Conservation (phyloP, 2,113 vertebrate genomes). For the Proterorhinus semilunaris region DNA sequence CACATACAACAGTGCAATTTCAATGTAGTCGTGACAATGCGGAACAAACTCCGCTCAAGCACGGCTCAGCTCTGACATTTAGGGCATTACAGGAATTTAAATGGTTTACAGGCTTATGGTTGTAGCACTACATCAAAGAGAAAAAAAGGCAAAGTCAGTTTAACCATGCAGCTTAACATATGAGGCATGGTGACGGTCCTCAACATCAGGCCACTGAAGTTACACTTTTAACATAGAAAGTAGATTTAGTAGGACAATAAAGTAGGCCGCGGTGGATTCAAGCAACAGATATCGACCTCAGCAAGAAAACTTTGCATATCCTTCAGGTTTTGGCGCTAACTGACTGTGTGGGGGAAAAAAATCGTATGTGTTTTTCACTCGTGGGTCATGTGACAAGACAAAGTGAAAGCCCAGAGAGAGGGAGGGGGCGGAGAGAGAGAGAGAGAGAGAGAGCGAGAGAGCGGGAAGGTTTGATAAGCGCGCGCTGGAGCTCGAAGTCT, state of each 20-base stretch:
- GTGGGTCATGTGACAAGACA: slow-evolving; percentile 22
- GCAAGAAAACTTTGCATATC: no score
- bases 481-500: slow-evolving; percentile 19
- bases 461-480: slow-evolving; percentile 10
- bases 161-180: background rate
- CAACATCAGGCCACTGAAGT: no score
- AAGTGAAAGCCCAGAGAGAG: slow-evolving; percentile 21
- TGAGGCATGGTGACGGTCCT: no score
- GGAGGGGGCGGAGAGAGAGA: slow-evolving; percentile 21
- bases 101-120: background rate
- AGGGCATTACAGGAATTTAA: background rate
- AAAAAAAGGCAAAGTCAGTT: background rate
- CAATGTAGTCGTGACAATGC: background rate
- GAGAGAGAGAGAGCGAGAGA: slow-evolving; percentile 13
- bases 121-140: background rate
- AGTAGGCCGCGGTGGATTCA: no score
- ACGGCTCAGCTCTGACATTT: background rate
- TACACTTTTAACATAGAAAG: no score
- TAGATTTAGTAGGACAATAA: no score
- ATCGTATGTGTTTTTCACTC: slow-evolving; percentile 23
- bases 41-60: background rate
- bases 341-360: no score
- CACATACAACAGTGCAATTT: background rate
- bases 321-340: no score
- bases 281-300: no score